Evolutionary conservation across 1,140 invertebrate species (phyloP).

Genomic region (Globodera rostochiensis): DNA sequence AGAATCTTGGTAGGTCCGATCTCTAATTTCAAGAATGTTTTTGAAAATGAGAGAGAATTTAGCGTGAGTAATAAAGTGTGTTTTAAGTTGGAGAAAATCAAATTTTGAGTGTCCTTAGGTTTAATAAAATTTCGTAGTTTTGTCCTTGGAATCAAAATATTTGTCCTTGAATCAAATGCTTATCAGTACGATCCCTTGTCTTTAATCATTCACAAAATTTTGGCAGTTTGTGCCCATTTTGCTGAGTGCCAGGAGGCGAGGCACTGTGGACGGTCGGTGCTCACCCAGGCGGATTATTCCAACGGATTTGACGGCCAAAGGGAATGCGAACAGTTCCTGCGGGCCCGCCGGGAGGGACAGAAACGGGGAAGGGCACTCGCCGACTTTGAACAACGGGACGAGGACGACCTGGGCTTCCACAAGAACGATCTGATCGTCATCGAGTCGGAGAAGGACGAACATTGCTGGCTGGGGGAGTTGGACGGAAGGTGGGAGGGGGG

Average conservation of each 20-base stretch:
- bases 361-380: constrained; percentile 90
- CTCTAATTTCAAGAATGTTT: too few species aligned
- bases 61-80: too few species aligned
- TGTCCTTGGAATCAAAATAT: too few species aligned
- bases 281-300: constrained; percentile 44
- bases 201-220: too few species aligned
- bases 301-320: constrained; percentile 69
- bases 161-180: too few species aligned
- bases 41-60: too few species aligned
- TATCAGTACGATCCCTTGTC: too few species aligned
- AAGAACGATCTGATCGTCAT: constrained; percentile 70
- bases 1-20: too few species aligned
- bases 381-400: constrained; percentile 96
- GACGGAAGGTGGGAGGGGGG: constrained; percentile 76
- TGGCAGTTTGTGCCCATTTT: constrained; percentile 79
- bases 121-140: too few species aligned
- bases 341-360: constrained; percentile 81
- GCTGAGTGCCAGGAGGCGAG: constrained; percentile 66
- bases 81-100: too few species aligned
- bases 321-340: constrained; percentile 90
- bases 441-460: constrained; percentile 95
- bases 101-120: too few species aligned
- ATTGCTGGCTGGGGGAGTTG: constrained; percentile 98
- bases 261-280: constrained; percentile 43
- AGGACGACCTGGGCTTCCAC: constrained; percentile 92